Evolutionary conservation across 2,113 vertebrate species (phyloP).

Genomic region (Ranitomeya imitator): DNA sequence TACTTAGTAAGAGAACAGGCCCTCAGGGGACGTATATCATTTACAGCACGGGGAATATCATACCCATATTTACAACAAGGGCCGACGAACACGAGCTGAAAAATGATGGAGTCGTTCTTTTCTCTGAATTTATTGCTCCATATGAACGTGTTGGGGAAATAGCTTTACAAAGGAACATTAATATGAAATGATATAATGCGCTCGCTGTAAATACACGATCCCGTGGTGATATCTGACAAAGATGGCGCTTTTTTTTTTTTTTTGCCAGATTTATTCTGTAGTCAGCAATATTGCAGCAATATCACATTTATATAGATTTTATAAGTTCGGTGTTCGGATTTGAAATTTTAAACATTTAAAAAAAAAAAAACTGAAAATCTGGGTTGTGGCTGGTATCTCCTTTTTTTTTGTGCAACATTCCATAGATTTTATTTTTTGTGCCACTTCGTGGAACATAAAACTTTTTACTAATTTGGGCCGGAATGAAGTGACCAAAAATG

Average conservation of each 20-base stretch:
- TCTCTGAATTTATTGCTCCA: constrained; percentile 32
- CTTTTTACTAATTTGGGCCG: no score
- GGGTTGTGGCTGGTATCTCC: no score
- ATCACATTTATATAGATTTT: no score
- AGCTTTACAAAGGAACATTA: constrained; percentile 32
- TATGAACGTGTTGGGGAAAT: constrained; percentile 26
- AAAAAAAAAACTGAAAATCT: no score
- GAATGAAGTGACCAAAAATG: no score
- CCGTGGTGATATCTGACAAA: neutral
- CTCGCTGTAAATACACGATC: constrained; percentile 3
- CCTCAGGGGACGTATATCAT: constrained; percentile 50
- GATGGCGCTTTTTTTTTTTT: neutral
- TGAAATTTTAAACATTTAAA: no score
- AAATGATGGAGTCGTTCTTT: constrained; percentile 41
- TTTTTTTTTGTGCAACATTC: no score
- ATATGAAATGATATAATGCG: constrained; percentile 14
- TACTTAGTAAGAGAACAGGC: constrained; percentile 34
- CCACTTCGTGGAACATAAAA: no score
- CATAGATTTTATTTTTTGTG: no score
- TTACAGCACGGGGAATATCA: constrained; percentile 26
- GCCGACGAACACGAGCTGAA: constrained; percentile 20
- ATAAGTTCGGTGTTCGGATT: no score
- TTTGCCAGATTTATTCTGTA: neutral
- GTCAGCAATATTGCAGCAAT: no score
- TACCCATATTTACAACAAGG: constrained; percentile 42